A percentile compares a stretch with the other conserved stretches of the same genome.
phyloP scores from a whole-genome alignment of 2,888 invertebrate species.

The Polydrusus pterygomalis region DNA sequence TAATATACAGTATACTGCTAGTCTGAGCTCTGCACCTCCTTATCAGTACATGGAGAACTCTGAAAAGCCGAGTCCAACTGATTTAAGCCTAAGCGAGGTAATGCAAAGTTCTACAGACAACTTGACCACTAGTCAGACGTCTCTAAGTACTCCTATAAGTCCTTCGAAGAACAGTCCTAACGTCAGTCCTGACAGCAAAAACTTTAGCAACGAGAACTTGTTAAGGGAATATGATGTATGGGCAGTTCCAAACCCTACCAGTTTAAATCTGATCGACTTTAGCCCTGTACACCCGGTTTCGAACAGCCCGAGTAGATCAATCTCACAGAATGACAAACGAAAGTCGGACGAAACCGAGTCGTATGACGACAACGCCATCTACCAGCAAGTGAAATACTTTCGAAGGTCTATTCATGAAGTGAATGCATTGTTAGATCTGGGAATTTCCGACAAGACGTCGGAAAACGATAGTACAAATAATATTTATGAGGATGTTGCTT shows the following conservation, averaged over 20 bases:
- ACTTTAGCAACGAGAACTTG: conserved; percentile 57
- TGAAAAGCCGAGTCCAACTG: conserved; percentile 63
- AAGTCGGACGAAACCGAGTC: conserved; percentile 68
- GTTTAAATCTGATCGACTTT: conserved; percentile 67
- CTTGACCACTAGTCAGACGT: conserved; percentile 72
- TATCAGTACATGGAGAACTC: conserved; percentile 66
- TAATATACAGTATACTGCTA: conserved; percentile 65
- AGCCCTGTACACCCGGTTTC: conserved; percentile 60
- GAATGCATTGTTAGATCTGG: conserved; percentile 75
- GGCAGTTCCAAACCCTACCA: conserved; percentile 57
- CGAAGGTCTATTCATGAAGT: conserved; percentile 84
- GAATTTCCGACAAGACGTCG: conserved; percentile 50
- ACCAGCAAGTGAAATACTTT: conserved; percentile 86
- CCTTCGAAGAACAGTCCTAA: conserved; percentile 67
- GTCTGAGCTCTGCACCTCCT: conserved; percentile 62
- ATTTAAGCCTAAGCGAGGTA: conserved; percentile 68
- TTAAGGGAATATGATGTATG: conserved; percentile 53
- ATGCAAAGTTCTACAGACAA: conserved; percentile 67
- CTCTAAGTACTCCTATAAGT: conserved; percentile 67
- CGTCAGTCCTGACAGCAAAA: conserved; percentile 66
- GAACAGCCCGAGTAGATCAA: conserved; percentile 52
- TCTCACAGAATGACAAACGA: conserved; percentile 65
- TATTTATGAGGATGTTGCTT: conserved; percentile 44
- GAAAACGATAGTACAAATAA: conserved; percentile 14
- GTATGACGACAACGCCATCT: conserved; percentile 74